These are phyloP conservation scores for Panthera leo DNA, from an alignment of 2,113 vertebrate genomes.

Conservation along the genomic window DNA sequence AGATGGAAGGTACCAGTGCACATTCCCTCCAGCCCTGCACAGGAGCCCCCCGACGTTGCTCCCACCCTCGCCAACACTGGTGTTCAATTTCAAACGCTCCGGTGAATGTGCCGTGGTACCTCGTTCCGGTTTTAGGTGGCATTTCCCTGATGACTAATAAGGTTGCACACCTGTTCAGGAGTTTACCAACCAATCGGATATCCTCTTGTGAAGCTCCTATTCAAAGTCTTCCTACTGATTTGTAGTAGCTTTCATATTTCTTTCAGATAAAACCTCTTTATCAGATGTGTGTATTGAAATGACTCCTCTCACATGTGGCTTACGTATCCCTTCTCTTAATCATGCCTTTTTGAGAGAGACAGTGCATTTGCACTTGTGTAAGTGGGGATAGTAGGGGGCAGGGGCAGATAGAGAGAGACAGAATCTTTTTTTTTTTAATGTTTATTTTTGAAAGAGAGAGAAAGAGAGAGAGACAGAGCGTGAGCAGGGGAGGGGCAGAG, in stretches of 20 bases:
- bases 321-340: not conserved
- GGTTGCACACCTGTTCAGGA: not conserved
- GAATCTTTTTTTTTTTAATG: too few relatives aligned
- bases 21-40: too few relatives aligned
- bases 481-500: too few relatives aligned
- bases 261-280: not conserved
- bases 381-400: too few relatives aligned
- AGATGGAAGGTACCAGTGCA: not conserved
- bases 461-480: too few relatives aligned
- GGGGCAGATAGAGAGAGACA: too few relatives aligned
- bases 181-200: not conserved
- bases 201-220: not conserved
- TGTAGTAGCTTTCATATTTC: not conserved
- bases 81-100: not conserved
- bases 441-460: too few relatives aligned
- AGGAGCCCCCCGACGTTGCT: too few relatives aligned
- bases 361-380: too few relatives aligned
- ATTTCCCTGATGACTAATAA: not conserved
- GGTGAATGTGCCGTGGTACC: not conserved
- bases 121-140: conserved; percentile 2
- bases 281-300: not conserved
- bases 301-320: not conserved
- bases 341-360: not conserved
- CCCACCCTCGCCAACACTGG: not conserved
- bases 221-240: not conserved